Percentiles rank a stretch among this genome's conserved stretches.
Conservation (phyloP, 2,888 invertebrate genomes). For the Ditylenchus weischeri region DNA sequence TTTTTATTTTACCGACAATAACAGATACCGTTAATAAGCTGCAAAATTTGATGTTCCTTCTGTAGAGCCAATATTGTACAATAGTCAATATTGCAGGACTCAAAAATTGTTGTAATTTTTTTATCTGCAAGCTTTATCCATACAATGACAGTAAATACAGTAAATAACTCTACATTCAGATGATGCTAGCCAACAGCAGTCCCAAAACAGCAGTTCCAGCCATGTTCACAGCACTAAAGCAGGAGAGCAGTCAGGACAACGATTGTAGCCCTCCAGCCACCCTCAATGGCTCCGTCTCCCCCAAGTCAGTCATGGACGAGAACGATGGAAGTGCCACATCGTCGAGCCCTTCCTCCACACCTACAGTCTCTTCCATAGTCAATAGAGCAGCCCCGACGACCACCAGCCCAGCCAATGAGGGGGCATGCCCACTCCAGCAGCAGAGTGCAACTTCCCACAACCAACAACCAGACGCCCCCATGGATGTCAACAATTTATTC, state of each 20-base stretch:
- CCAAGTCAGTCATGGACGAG: not conserved
- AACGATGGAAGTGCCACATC: conserved; percentile 5
- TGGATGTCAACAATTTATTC: conserved; percentile 14
- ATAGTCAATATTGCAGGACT: too few species aligned
- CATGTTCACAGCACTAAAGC: conserved; percentile 4
- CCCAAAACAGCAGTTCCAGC: not conserved
- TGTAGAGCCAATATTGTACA: too few species aligned
- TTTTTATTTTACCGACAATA: too few species aligned
- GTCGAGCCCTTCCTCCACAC: conserved; percentile 9
- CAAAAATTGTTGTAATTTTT: too few species aligned
- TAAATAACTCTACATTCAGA: too few species aligned
- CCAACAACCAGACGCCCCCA: not conserved
- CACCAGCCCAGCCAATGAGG: not conserved
- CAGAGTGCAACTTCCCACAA: not conserved
- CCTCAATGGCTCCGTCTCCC: conserved; percentile 3
- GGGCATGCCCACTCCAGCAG: not conserved
- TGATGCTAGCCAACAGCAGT: not conserved
- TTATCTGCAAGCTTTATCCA: too few species aligned
- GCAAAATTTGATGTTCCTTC: too few species aligned
- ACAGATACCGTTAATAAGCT: too few species aligned
- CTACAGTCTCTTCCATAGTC: conserved; percentile 4
- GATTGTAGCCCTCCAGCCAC: conserved; percentile 2
- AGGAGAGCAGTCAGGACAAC: conserved; percentile 3
- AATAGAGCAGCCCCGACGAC: not conserved
- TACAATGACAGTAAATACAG: too few species aligned